Evolutionary conservation across 2,113 vertebrate species (phyloP).

Genomic region (Ictidomys tridecemlineatus): DNA sequence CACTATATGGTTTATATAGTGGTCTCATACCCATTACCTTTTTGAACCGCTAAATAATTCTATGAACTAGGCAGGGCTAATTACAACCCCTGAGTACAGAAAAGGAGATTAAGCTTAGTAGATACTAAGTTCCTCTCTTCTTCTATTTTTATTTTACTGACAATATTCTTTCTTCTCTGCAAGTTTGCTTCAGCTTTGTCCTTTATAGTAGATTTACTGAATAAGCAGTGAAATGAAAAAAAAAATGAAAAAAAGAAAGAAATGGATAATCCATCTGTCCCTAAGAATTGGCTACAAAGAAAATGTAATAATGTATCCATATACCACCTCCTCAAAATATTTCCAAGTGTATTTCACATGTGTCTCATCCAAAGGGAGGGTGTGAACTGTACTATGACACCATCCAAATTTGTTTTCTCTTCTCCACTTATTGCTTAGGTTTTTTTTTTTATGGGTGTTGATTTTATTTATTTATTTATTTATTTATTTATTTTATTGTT

Average conservation of each 20-base stretch:
- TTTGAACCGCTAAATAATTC: conserved; percentile 37
- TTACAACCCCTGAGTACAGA: neutral
- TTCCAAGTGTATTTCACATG: neutral
- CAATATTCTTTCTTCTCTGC: neutral
- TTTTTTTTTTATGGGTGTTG: too few relatives aligned
- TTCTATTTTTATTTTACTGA: neutral
- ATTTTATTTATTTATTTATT: too few relatives aligned
- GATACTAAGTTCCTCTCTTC: conserved; percentile 29
- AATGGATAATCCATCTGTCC: neutral
- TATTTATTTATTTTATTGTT: too few relatives aligned
- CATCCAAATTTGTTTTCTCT: neutral
- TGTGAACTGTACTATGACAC: neutral
- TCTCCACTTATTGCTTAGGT: neutral
- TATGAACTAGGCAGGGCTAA: neutral
- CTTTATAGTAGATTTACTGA: neutral
- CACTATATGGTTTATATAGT: neutral
- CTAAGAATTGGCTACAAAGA: conserved; percentile 2
- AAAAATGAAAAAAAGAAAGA: neutral
- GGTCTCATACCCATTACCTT: neutral
- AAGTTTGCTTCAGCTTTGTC: neutral
- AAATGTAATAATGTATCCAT: neutral
- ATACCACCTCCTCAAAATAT: neutral
- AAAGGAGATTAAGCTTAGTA: conserved; percentile 15
- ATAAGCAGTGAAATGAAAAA: neutral
- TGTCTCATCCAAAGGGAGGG: neutral